Evolutionary conservation across 2,797 vertebrate species (phyloP).

Genomic region (Coregonus suidteri): DNA sequence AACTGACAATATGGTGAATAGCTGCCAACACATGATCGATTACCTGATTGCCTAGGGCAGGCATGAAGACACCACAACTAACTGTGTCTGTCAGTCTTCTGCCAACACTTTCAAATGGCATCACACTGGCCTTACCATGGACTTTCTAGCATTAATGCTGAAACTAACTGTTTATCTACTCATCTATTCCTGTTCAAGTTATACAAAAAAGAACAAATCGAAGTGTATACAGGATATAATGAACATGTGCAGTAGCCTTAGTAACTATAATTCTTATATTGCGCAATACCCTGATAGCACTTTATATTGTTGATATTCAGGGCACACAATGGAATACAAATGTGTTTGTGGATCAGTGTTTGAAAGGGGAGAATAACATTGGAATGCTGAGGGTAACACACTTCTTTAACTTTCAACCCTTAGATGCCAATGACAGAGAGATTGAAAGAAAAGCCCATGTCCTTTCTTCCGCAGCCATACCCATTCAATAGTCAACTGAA

Average conservation of each 20-base stretch:
- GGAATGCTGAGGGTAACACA: not conserved
- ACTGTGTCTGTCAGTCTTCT: not conserved
- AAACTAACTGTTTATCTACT: no score
- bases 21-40: not conserved
- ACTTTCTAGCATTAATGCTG: no score
- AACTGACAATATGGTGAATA: no score
- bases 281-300: not conserved
- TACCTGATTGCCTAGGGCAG: not conserved
- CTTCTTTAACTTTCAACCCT: not conserved
- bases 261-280: not conserved
- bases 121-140: no score
- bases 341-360: slow-evolving; percentile 9
- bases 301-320: slow-evolving; percentile 50
- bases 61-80: not conserved
- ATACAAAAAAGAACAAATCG: no score
- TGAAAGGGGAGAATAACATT: not conserved
- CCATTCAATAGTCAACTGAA: no score
- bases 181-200: no score
- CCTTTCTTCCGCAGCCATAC: no score
- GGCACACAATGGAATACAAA: slow-evolving; percentile 31
- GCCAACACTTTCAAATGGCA: no score
- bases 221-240: no score
- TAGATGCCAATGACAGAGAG: not conserved
- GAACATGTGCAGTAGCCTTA: no score
- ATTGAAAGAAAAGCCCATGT: not conserved